Conservation (phyloP, 2,113 vertebrate species). For the Syrmaticus mikado region DNA sequence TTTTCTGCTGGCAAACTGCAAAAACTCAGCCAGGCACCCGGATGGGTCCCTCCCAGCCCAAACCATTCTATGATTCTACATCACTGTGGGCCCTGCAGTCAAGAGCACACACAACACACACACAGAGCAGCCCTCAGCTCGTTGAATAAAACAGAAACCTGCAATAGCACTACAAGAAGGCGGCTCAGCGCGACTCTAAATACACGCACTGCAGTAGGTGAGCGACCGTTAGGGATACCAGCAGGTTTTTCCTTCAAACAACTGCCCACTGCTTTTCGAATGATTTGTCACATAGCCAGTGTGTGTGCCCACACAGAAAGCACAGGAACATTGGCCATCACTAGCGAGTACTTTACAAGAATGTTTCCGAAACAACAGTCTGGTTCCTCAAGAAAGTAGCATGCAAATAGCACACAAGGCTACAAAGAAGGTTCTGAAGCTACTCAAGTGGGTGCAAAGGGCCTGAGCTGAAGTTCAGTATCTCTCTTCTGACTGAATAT, state of each 20-base stretch:
- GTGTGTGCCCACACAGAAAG: not conserved
- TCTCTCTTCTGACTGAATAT: not conserved
- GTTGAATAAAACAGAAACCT: not conserved
- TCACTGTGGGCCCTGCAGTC: not conserved
- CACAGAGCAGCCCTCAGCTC: not conserved
- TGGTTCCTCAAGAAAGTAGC: not conserved
- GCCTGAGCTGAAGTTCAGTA: not conserved
- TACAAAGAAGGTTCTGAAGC: not conserved
- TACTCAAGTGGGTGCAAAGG: not conserved
- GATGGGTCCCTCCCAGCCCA: too few relatives aligned
- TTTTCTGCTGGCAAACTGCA: not conserved
- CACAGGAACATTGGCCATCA: not conserved
- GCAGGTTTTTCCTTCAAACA: not conserved
- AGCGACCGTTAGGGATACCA: not conserved
- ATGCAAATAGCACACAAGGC: not conserved
- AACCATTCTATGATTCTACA: too few relatives aligned
- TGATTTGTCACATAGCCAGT: not conserved
- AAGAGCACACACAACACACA: accelerated
- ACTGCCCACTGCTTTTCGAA: not conserved
- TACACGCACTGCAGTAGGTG: not conserved
- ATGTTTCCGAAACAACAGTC: not conserved
- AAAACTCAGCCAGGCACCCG: not conserved
- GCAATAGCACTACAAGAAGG: not conserved
- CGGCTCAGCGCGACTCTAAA: not conserved
- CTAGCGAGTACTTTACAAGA: not conserved